phyloP scores from a whole-genome alignment of 2,797 vertebrate species.

The Phataginus tricuspis region DNA sequence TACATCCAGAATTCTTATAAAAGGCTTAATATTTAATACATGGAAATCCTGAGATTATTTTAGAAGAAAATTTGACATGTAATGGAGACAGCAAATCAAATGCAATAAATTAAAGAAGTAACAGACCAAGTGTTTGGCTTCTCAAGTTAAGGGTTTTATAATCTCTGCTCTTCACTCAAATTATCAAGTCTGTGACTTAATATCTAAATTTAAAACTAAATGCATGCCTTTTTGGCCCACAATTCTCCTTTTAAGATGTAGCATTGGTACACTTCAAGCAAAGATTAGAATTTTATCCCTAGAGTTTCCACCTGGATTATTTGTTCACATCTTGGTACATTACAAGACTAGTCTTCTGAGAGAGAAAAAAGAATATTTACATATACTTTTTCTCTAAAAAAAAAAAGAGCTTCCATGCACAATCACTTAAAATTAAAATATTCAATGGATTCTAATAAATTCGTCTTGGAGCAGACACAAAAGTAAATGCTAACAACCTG shows the following conservation, averaged over 20 bases:
- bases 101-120: background rate
- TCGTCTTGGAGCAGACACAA: background rate
- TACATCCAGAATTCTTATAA: background rate
- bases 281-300: background rate
- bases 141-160: background rate
- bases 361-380: background rate
- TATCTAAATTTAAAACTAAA: background rate
- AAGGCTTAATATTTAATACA: background rate
- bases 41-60: background rate
- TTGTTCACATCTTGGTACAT: background rate
- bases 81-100: slow-evolving; percentile 45
- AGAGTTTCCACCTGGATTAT: background rate
- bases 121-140: background rate
- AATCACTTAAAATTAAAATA: background rate
- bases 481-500: background rate
- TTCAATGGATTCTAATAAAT: background rate
- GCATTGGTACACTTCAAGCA: background rate
- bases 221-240: background rate
- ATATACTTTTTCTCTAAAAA: background rate
- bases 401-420: background rate
- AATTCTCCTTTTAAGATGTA: background rate
- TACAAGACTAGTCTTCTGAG: background rate
- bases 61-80: slow-evolving; percentile 16
- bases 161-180: background rate
- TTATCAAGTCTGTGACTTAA: background rate